Conservation (phyloP, 2,113 vertebrate genomes). For the Hirundichthys speculiger region DNA sequence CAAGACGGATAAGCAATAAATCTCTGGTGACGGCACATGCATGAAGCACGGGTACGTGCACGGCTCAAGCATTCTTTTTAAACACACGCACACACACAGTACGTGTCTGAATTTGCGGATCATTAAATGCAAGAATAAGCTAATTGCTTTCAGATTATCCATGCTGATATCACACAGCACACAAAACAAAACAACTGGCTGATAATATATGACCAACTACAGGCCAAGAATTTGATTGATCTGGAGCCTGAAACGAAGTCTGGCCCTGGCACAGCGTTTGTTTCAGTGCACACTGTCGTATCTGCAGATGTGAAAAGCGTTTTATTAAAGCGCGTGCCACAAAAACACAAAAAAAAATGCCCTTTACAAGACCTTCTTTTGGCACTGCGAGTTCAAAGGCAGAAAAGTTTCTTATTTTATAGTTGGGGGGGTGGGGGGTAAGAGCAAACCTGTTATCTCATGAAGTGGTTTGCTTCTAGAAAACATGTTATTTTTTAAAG, state of each 20-base stretch:
- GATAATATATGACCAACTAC: slow-evolving; percentile 12
- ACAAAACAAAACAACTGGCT: slow-evolving; percentile 19
- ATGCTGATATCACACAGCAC: slow-evolving; percentile 1
- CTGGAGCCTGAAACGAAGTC: slow-evolving; percentile 9
- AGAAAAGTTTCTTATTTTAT: background rate
- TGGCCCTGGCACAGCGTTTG: too few relatives aligned
- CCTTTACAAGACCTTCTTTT: slow-evolving; percentile 8
- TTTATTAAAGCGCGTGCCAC: background rate
- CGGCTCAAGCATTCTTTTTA: slow-evolving; percentile 8
- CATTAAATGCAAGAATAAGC: slow-evolving; percentile 19
- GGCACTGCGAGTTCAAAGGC: too few relatives aligned
- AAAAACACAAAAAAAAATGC: slow-evolving; percentile 4
- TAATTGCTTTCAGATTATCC: slow-evolving; percentile 35
- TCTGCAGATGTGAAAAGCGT: slow-evolving; percentile 8
- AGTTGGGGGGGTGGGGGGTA: slow-evolving; percentile 1
- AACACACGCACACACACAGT: background rate
- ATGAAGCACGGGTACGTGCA: slow-evolving; percentile 14
- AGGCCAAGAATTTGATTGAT: slow-evolving; percentile 29
- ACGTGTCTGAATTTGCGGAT: slow-evolving; percentile 16
- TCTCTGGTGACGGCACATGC: slow-evolving; percentile 16
- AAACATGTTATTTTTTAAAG: background rate
- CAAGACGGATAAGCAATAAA: slow-evolving; percentile 47
- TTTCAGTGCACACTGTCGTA: slow-evolving; percentile 1
- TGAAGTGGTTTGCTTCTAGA: background rate
- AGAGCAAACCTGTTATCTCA: background rate